Evolutionary conservation across 1,140 invertebrate species (phyloP).

Genomic region (Zophobas atratus): DNA sequence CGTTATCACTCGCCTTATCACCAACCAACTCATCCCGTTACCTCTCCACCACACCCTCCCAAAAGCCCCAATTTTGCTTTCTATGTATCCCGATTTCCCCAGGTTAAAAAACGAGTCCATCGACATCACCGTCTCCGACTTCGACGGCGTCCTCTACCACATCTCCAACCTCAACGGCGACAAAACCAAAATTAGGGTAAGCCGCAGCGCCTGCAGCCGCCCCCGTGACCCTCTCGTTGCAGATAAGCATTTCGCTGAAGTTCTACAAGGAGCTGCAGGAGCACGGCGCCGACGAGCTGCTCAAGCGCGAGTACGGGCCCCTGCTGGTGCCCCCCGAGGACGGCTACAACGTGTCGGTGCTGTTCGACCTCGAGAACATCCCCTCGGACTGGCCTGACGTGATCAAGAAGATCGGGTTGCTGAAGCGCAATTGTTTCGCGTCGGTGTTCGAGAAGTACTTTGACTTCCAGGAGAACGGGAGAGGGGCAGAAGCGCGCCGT

Average conservation of each 20-base stretch:
- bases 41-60: neutral
- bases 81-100: conserved; percentile 59
- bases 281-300: conserved; percentile 97
- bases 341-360: conserved; percentile 95
- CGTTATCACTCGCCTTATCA: conserved; percentile 30
- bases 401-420: conserved; percentile 92
- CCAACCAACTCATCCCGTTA: neutral
- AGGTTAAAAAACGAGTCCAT: conserved; percentile 96
- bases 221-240: conserved; percentile 64
- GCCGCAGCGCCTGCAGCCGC: conserved; percentile 63
- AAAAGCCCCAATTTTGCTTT: too few relatives aligned
- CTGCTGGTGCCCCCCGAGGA: conserved; percentile 87
- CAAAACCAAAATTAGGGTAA: conserved; percentile 96
- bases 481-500: conserved; percentile 95
- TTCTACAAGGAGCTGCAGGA: conserved; percentile 99
- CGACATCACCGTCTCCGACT: conserved; percentile 95
- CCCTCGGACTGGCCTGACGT: conserved; percentile 90
- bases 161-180: conserved; percentile 97
- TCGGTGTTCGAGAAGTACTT: conserved; percentile 99
- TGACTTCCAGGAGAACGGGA: conserved; percentile 94
- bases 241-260: conserved; percentile 98
- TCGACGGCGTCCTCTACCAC: conserved; percentile 99
- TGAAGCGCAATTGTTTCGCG: conserved; percentile 99
- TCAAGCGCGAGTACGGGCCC: conserved; percentile 92
- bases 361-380: conserved; percentile 95